phyloP scores from a whole-genome alignment of 2,113 vertebrate species.

The Columbina picui region DNA sequence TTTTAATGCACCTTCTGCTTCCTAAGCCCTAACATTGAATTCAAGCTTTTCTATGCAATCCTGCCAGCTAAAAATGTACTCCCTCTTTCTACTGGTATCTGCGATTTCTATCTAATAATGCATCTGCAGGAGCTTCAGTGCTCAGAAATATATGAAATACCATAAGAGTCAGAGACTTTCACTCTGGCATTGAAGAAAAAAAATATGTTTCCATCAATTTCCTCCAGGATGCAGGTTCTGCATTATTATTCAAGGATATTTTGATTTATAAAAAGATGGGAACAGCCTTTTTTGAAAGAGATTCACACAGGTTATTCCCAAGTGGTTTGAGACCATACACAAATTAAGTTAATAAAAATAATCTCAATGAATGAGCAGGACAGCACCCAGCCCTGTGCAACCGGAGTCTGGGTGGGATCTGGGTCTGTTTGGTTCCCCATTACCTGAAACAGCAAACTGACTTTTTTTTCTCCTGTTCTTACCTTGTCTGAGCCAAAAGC shows the following conservation, averaged over 20 bases:
- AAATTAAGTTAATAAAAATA: background rate
- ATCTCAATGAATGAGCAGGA: background rate
- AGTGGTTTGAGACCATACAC: background rate
- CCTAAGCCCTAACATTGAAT: background rate
- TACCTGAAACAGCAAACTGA: background rate
- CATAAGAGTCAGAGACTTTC: background rate
- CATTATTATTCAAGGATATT: background rate
- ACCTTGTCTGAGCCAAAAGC: background rate
- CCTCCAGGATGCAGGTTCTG: background rate
- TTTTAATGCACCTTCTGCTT: constrained; percentile 28
- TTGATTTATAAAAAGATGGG: background rate
- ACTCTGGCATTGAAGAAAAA: background rate
- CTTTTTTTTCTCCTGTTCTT: background rate
- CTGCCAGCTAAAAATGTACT: rapidly evolving
- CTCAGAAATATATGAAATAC: background rate
- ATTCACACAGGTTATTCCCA: background rate
- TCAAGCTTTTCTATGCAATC: background rate
- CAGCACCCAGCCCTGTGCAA: background rate
- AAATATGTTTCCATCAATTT: background rate
- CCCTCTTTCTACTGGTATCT: background rate
- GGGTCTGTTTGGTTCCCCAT: background rate
- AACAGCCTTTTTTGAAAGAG: background rate
- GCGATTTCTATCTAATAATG: background rate
- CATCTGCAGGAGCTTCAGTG: background rate
- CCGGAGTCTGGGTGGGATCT: background rate